These are phyloP conservation scores for Acanthornis magna DNA, from an alignment of 2,797 vertebrate genomes.

Conservation along the genomic window DNA sequence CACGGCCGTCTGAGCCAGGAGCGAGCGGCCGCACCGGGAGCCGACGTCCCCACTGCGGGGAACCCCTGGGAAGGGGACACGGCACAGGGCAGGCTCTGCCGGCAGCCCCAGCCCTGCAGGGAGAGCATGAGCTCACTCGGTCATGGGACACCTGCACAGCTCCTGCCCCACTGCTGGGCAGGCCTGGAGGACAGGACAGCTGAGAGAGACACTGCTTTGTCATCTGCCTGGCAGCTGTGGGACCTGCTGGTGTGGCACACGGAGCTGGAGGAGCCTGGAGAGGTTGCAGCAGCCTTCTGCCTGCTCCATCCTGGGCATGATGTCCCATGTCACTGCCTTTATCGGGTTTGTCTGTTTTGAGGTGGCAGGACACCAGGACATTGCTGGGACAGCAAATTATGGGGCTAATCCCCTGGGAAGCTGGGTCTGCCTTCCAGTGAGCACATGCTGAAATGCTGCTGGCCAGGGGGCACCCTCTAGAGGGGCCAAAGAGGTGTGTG, in stretches of 20 bases:
- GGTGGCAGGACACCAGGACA: neutral
- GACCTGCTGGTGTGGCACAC: neutral
- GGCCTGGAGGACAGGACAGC: neutral
- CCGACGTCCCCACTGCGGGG: rapidly evolving
- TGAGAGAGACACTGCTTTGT: neutral
- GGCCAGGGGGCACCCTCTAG: rapidly evolving
- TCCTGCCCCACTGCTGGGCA: neutral
- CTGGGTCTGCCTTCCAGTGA: neutral
- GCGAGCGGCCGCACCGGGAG: rapidly evolving
- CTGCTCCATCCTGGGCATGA: neutral
- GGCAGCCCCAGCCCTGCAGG: rapidly evolving
- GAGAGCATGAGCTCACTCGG: neutral
- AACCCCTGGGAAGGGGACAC: neutral
- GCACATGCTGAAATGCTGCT: neutral
- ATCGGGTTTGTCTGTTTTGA: neutral
- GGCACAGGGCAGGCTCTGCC: neutral
- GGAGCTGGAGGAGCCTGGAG: neutral
- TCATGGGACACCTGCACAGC: neutral
- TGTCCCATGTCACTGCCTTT: neutral
- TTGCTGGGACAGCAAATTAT: neutral
- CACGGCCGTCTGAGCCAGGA: slow-evolving; percentile 77
- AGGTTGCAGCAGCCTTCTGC: neutral
- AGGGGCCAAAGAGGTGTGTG: neutral
- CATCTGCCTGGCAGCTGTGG: neutral
- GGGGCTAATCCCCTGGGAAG: neutral